These are phyloP conservation scores for Eristalis tenax DNA, from an alignment of 2,888 invertebrate species.

Conservation along the genomic window DNA sequence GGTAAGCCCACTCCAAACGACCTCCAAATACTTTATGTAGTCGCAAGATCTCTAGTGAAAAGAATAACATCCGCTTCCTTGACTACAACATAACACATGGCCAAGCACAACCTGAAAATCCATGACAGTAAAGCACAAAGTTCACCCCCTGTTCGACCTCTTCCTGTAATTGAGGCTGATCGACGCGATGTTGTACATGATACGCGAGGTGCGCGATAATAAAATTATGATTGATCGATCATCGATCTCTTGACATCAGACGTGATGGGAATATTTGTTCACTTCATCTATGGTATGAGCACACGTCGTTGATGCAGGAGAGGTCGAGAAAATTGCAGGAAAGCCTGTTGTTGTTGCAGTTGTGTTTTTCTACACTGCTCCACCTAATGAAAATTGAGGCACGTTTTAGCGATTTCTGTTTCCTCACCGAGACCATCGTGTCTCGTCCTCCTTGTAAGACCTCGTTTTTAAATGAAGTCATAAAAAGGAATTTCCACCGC, in stretches of 20 bases:
- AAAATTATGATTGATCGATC: conserved; percentile 72
- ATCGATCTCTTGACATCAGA: conserved; percentile 69
- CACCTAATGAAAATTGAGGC: conserved; percentile 62
- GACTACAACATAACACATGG: conserved; percentile 51
- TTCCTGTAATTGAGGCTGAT: conserved; percentile 63
- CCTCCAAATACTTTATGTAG: conserved; percentile 8
- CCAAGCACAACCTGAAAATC: conserved; percentile 33
- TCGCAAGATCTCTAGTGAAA: conserved; percentile 32
- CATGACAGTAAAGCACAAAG: conserved; percentile 27
- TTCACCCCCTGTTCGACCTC: conserved; percentile 43
- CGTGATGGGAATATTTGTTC: conserved; percentile 70
- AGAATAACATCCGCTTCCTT: conserved; percentile 59
- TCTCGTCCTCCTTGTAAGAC: conserved; percentile 4
- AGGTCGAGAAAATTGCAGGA: conserved; percentile 36
- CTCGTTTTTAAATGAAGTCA: conserved; percentile 63
- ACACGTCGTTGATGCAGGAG: conserved; percentile 45
- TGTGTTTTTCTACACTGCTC: conserved; percentile 18
- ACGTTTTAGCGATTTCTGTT: conserved; percentile 60
- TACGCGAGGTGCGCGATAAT: conserved; percentile 44
- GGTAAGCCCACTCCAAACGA: conserved; percentile 25
- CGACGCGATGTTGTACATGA: conserved; percentile 48
- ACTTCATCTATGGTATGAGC: conserved; percentile 31
- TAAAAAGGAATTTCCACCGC: conserved; percentile 52
- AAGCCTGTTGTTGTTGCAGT: conserved; percentile 2
- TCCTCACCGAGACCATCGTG: conserved; percentile 26